phyloP scores from a whole-genome alignment of 1,140 invertebrate species.

The Drosophila littoralis region DNA sequence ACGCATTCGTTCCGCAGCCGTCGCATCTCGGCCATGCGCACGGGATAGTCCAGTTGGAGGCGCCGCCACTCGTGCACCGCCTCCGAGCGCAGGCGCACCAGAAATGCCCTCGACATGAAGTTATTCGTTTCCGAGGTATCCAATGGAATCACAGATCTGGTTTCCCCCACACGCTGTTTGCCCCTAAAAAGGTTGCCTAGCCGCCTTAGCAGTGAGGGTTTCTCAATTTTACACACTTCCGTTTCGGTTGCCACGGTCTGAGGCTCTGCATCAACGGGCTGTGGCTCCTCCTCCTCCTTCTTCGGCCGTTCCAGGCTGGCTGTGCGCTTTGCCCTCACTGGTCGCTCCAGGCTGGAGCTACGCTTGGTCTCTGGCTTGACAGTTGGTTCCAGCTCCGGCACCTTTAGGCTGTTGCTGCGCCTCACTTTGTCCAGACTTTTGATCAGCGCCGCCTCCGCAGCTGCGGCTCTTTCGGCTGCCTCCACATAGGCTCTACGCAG shows the following conservation, averaged over 20 bases:
- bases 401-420: conserved; percentile 56
- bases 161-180: conserved; percentile 7
- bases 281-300: not conserved
- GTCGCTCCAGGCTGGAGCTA: conserved; percentile 61
- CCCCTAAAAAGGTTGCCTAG: conserved; percentile 25
- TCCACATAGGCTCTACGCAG: conserved; percentile 63
- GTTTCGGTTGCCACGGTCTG: not conserved
- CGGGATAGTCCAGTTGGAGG: conserved; percentile 86
- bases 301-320: conserved; percentile 47
- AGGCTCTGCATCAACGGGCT: not conserved
- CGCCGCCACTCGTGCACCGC: conserved; percentile 85
- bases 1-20: conserved; percentile 89
- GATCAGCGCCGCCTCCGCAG: conserved; percentile 61
- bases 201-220: conserved; percentile 33
- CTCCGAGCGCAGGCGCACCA: conserved; percentile 65
- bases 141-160: not conserved
- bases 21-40: conserved; percentile 86
- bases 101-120: conserved; percentile 40
- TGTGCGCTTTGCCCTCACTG: conserved; percentile 29
- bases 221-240: not conserved
- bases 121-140: conserved; percentile 6
- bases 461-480: conserved; percentile 59
- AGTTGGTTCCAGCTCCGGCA: conserved; percentile 16
- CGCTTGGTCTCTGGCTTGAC: conserved; percentile 50
- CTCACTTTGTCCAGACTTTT: conserved; percentile 50